A percentile compares a stretch with the other conserved stretches of the same genome.
These are phyloP conservation scores for Globia sparganii DNA, from an alignment of 2,888 invertebrate species.

Conservation along the genomic window DNA sequence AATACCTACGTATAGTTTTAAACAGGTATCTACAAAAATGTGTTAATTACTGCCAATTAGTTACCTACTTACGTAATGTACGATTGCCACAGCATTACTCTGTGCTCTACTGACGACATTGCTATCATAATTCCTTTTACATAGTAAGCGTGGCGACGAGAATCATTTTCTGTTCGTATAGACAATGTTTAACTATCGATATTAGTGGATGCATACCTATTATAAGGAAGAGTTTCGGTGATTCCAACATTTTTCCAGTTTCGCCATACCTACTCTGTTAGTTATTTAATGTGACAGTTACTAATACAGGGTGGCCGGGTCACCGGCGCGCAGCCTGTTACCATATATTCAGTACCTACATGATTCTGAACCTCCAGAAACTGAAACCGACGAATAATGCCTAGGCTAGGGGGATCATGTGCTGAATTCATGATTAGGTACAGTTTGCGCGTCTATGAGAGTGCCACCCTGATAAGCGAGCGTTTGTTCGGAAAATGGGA, in stretches of 20 bases:
- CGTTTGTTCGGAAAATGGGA: too few species aligned
- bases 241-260: not conserved
- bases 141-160: not conserved
- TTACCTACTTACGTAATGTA: constrained; percentile 24
- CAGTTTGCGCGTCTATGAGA: too few species aligned
- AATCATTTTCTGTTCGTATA: not conserved
- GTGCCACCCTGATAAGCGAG: too few species aligned
- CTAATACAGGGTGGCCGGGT: too few species aligned
- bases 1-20: constrained; percentile 2
- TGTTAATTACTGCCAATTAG: constrained; percentile 43
- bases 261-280: too few species aligned
- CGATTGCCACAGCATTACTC: not conserved
- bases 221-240: not conserved
- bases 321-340: too few species aligned
- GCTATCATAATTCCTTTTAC: constrained; percentile 4
- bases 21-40: constrained; percentile 18
- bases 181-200: not conserved
- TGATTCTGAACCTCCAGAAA: too few species aligned
- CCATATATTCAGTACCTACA: too few species aligned
- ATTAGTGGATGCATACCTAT: not conserved
- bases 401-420: too few species aligned
- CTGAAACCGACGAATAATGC: too few species aligned
- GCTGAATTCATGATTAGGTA: too few species aligned
- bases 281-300: too few species aligned
- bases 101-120: constrained; percentile 16